Conservation (phyloP, 2,888 invertebrate genomes). For the Aporophyla lueneburgensis region DNA sequence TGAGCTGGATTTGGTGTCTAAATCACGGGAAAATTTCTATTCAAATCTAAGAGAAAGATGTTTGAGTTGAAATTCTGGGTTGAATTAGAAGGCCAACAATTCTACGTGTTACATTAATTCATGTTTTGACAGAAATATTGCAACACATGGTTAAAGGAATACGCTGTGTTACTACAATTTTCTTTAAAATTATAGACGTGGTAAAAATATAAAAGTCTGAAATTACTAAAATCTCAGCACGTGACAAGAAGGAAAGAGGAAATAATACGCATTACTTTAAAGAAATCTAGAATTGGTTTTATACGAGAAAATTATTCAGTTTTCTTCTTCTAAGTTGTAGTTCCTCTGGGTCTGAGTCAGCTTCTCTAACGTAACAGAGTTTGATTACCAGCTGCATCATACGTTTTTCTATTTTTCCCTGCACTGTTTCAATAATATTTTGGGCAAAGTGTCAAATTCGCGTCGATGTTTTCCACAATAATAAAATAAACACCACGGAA, state of each 20-base stretch:
- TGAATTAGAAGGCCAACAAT: neutral
- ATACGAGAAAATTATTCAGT: neutral
- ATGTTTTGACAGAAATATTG: conserved; percentile 13
- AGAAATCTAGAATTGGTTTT: neutral
- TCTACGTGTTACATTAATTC: conserved; percentile 2
- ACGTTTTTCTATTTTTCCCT: neutral
- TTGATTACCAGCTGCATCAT: neutral
- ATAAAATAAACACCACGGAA: neutral
- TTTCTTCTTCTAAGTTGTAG: neutral
- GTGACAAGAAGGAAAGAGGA: neutral
- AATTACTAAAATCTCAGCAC: neutral
- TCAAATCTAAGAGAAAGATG: conserved; percentile 5
- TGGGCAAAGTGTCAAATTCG: neutral
- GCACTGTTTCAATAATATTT: neutral
- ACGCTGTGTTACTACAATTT: neutral
- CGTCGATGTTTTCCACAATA: neutral
- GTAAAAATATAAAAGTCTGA: neutral
- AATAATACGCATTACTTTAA: neutral
- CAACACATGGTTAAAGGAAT: neutral
- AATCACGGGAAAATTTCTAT: conserved; percentile 52
- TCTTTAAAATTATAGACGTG: conserved; percentile 25
- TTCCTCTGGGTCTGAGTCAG: no score
- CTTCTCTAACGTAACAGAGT: neutral
- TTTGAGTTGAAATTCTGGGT: neutral
- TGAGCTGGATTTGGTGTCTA: conserved; percentile 69